Conservation (phyloP, 2,888 invertebrate genomes). For the Pyralis farinalis region DNA sequence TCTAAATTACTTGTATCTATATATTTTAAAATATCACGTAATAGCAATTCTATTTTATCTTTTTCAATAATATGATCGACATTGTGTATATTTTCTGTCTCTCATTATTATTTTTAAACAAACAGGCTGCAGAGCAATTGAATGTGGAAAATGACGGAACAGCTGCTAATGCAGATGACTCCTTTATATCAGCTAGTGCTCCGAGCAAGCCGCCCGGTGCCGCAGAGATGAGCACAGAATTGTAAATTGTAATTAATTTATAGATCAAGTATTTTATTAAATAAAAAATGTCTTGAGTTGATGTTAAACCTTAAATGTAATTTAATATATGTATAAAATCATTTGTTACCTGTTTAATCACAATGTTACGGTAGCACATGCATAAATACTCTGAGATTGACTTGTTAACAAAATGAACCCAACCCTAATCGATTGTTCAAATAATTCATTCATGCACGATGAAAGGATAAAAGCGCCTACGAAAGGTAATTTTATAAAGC, state of each 20-base stretch:
- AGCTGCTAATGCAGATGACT: slow-evolving; percentile 28
- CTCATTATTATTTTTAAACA: slow-evolving; percentile 17
- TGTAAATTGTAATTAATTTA: slow-evolving; percentile 47
- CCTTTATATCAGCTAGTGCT: background rate
- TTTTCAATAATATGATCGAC: slow-evolving; percentile 2
- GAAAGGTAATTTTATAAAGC: slow-evolving; percentile 10
- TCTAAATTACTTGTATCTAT: slow-evolving; percentile 19
- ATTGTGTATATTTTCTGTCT: slow-evolving; percentile 8
- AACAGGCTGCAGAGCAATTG: slow-evolving; percentile 77
- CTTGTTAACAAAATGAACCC: background rate
- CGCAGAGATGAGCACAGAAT: slow-evolving; percentile 87
- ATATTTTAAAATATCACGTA: slow-evolving; percentile 21
- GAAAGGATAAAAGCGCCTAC: slow-evolving; percentile 1
- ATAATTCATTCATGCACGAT: slow-evolving; percentile 5
- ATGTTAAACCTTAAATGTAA: background rate
- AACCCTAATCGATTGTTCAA: slow-evolving; percentile 3
- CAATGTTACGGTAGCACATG: background rate
- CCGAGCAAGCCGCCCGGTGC: slow-evolving; percentile 41
- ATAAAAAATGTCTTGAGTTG: background rate
- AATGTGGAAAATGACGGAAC: slow-evolving; percentile 35
- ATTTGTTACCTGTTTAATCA: background rate
- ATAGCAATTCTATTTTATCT: slow-evolving; percentile 14
- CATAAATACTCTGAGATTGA: background rate
- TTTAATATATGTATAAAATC: background rate
- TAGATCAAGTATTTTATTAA: background rate